Percentiles rank a stretch among this genome's conserved stretches.
Conservation (phyloP, 2,113 vertebrate species). For the Theropithecus gelada region DNA sequence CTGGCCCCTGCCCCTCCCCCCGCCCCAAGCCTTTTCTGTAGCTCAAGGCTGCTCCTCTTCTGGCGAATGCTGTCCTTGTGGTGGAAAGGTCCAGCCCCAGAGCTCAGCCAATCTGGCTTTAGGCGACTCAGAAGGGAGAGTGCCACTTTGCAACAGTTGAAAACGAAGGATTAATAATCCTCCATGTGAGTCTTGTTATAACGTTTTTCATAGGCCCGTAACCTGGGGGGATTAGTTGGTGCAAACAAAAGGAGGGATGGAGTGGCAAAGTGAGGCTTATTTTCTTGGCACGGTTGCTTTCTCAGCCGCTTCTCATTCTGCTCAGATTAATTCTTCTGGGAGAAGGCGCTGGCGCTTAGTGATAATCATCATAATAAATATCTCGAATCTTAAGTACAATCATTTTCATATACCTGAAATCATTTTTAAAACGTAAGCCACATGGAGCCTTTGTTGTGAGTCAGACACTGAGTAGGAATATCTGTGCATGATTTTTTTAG, state of each 20-base stretch:
- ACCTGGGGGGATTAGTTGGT: no score
- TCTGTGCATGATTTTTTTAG: accelerated
- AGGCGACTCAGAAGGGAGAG: background rate
- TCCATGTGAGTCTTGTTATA: background rate
- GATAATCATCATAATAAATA: background rate
- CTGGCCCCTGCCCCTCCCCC: background rate
- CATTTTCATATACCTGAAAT: background rate
- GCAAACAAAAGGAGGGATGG: background rate
- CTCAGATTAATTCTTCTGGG: background rate
- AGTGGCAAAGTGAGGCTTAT: accelerated
- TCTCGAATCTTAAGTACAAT: background rate
- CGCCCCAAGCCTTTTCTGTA: background rate
- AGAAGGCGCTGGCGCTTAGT: background rate
- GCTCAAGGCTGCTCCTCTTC: background rate
- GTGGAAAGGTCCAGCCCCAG: background rate
- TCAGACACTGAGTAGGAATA: background rate
- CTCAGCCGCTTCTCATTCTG: background rate
- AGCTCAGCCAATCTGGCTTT: background rate
- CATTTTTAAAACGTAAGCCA: background rate
- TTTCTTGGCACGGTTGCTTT: background rate
- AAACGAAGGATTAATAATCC: background rate
- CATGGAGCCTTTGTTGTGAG: background rate
- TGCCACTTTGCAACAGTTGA: background rate
- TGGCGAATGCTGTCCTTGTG: background rate
- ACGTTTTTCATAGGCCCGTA: background rate